A percentile compares a stretch with the other conserved stretches of the same genome.
Evolutionary conservation across 2,113 vertebrate species (phyloP).

Genomic region (Odobenus rosmarus): DNA sequence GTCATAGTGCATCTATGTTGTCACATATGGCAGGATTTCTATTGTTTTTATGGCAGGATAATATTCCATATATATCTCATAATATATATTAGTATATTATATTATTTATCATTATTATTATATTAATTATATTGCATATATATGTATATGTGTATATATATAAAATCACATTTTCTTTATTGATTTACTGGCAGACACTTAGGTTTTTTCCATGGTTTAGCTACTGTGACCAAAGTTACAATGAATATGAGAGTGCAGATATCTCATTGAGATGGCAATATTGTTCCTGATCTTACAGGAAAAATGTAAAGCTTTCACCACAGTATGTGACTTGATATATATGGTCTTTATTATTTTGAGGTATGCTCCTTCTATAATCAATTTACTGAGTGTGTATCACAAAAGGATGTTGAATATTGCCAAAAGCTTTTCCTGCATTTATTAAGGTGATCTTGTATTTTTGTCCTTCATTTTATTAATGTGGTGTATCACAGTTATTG

Average conservation of each 20-base stretch:
- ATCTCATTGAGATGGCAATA: background rate
- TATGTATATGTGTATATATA: too few relatives aligned
- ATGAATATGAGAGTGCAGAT: background rate
- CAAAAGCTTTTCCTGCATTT: background rate
- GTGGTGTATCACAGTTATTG: background rate
- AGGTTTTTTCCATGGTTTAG: background rate
- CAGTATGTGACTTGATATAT: background rate
- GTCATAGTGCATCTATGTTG: background rate
- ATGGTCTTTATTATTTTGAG: background rate
- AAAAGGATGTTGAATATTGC: background rate
- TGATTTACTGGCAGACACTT: background rate
- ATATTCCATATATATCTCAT: background rate
- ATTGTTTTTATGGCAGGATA: background rate
- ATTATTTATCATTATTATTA: background rate
- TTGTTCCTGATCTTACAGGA: background rate
- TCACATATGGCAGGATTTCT: background rate
- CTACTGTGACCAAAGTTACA: background rate
- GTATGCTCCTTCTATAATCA: background rate
- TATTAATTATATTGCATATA: background rate
- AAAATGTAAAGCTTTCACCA: background rate
- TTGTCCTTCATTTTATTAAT: background rate
- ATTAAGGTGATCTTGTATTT: background rate
- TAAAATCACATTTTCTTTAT: background rate
- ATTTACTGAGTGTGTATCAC: background rate
- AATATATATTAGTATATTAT: background rate